phyloP scores from a whole-genome alignment of 2,113 vertebrate genomes.

The Python bivittatus region DNA sequence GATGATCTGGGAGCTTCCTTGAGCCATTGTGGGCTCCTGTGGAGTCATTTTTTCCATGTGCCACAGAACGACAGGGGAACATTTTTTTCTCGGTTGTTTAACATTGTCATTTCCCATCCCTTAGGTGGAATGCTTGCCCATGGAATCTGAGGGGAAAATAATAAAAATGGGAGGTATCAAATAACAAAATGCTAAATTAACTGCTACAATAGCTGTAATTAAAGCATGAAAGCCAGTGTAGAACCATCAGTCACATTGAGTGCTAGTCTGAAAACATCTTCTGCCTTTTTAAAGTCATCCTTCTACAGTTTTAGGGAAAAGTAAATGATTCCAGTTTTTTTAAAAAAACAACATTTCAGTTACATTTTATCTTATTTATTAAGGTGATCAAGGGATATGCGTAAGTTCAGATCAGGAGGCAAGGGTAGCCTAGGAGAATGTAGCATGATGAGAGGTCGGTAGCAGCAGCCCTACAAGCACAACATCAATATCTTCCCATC shows the following conservation, averaged over 20 bases:
- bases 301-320: too few species aligned
- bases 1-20: neutral
- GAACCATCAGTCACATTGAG: neutral
- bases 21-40: neutral
- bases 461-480: too few species aligned
- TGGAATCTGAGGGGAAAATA: neutral
- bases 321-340: too few species aligned
- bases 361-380: too few species aligned
- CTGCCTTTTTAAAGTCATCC: too few species aligned
- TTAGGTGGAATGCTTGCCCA: neutral
- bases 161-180: neutral
- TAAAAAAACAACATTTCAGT: too few species aligned
- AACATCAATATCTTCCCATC: too few species aligned
- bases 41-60: neutral
- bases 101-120: neutral
- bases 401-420: too few species aligned
- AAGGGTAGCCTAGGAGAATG: too few species aligned
- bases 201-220: neutral
- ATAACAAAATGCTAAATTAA: neutral
- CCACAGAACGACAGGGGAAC: neutral
- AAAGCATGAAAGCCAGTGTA: neutral
- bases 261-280: too few species aligned
- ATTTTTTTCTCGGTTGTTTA: neutral
- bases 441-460: too few species aligned
- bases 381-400: too few species aligned